Evolutionary conservation across 2,113 vertebrate genomes (phyloP), one percentile per base, ranked within the genome.

Genomic region (Miniopterus natalensis): DNA sequence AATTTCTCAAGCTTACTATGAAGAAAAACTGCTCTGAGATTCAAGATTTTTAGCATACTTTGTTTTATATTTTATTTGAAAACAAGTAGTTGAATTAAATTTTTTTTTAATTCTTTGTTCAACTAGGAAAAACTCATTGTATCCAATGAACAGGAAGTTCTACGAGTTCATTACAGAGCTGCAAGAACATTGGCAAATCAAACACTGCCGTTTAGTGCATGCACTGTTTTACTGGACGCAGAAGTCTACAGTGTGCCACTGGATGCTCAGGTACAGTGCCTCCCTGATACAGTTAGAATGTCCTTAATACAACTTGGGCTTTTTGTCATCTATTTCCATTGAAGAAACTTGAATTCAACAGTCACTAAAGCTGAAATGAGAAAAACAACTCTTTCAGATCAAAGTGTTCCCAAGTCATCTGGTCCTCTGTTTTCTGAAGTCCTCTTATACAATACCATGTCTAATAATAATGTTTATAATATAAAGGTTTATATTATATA

Each of bases 231-330:
- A 83, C 96, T 99, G 98, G 99, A 99, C 40, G 99, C 99, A 0
- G 99, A 99, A 97, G 99, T 99, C 25, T 99, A 99, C 97, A 99
- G 99, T 8, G 99, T 99, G 98, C 99, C 99, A 23, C 98, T 99
- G 97, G 99, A 99, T 12, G 99, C 99, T 90, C 99, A 99, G 99
- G 99, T 99, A 98, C 97, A 89, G 61, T 68, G 11, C 55, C 55
- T 51, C 18, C 9, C 9, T 90, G 70, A 23, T 8, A 2, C 45
- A 68, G 94, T 70, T 88, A 77, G 25, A 84, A 29, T 66, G 36
- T 36, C 84, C 12, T 90, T 57, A 88, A 18, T 53, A 36, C 4
- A 86, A 0, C 3, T 11, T 20, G 17, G 23, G 59, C 2, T 40
- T 77, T 88, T 85, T 86, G 8, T 47, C 18, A 55, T 53, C 5